Evolutionary conservation across 2,888 invertebrate genomes (phyloP).

Genomic region (Ectemnius cavifrons): DNA sequence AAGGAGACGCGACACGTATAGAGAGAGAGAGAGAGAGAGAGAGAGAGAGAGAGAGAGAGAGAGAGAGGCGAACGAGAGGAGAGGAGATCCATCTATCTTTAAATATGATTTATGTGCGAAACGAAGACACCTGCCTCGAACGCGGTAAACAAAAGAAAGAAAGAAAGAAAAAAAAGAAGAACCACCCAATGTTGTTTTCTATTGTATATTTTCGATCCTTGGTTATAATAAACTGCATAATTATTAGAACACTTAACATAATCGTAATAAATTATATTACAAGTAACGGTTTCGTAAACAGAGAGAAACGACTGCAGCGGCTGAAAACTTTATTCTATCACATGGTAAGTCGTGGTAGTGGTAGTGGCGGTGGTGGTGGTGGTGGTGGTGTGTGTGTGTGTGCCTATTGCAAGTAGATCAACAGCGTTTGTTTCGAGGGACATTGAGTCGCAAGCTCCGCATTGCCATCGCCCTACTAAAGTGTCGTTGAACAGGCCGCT

Average conservation of each 20-base stretch:
- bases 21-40: too few relatives aligned
- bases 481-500: slow-evolving; percentile 84
- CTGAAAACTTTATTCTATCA: slow-evolving; percentile 51
- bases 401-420: slow-evolving; percentile 58
- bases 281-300: slow-evolving; percentile 62
- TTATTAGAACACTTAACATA: slow-evolving; percentile 54
- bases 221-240: slow-evolving; percentile 65
- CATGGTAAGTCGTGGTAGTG: slow-evolving; percentile 14
- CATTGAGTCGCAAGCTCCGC: slow-evolving; percentile 84
- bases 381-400: slow-evolving; percentile 14
- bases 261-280: slow-evolving; percentile 65
- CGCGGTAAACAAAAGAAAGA: slow-evolving; percentile 23
- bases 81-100: slow-evolving; percentile 2
- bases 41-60: too few relatives aligned
- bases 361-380: slow-evolving; percentile 2
- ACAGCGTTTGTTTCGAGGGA: slow-evolving; percentile 76
- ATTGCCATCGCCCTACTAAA: slow-evolving; percentile 95
- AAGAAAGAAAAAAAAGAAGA: slow-evolving; percentile 12
- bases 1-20: neutral
- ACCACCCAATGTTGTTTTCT: slow-evolving; percentile 45
- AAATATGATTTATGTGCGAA: slow-evolving; percentile 12
- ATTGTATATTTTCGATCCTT: slow-evolving; percentile 61
- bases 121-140: slow-evolving; percentile 3
- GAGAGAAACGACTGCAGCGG: slow-evolving; percentile 37
- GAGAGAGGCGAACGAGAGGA: too few relatives aligned